phyloP scores from a whole-genome alignment of 2,888 invertebrate species.

The Sinodicranocentrus sp. region DNA sequence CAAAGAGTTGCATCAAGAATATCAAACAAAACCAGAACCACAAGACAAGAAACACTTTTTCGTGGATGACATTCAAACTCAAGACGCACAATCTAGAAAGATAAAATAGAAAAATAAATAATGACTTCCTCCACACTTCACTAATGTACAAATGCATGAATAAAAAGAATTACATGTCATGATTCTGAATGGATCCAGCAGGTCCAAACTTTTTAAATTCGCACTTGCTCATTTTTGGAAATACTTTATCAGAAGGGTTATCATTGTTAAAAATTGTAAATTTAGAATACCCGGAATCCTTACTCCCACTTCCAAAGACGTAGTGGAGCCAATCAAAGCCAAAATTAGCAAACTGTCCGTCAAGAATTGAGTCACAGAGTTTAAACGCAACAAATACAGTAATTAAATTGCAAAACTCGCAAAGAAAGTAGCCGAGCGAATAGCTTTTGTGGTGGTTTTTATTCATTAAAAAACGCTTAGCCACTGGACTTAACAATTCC shows the following conservation, averaged over 20 bases:
- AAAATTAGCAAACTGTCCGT: constrained; percentile 86
- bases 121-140: too few species aligned
- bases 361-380: constrained; percentile 87
- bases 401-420: constrained; percentile 87
- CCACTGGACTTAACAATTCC: neutral
- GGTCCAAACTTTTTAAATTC: constrained; percentile 93
- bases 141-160: too few species aligned
- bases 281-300: neutral
- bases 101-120: too few species aligned
- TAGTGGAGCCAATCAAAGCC: constrained; percentile 86
- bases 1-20: constrained; percentile 83
- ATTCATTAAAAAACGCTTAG: constrained; percentile 81
- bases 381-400: constrained; percentile 89
- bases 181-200: constrained; percentile 89
- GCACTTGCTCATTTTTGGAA: constrained; percentile 94
- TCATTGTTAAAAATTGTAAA: neutral
- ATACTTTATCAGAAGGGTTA: constrained; percentile 81
- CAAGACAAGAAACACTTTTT: constrained; percentile 91
- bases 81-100: constrained; percentile 90
- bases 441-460: constrained; percentile 87
- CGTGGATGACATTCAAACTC: constrained; percentile 93
- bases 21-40: constrained; percentile 92
- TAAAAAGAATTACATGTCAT: constrained; percentile 89
- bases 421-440: constrained; percentile 86
- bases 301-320: too few species aligned